phyloP scores from a whole-genome alignment of 2,113 vertebrate genomes.

The Oncorhynchus gorbuscha region DNA sequence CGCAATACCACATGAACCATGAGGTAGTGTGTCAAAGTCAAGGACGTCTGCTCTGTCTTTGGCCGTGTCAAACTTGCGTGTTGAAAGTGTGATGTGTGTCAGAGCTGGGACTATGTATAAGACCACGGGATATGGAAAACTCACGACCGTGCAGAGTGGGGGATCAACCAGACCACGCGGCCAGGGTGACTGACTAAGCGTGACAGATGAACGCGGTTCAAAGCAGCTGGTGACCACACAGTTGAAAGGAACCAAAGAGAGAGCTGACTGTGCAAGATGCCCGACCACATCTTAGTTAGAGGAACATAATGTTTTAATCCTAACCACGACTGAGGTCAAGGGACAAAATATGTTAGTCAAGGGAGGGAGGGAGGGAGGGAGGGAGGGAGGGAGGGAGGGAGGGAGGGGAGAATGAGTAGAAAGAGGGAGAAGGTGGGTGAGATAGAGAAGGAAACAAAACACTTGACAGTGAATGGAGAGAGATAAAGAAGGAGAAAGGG shows the following conservation, averaged over 20 bases:
- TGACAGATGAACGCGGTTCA: too few relatives aligned
- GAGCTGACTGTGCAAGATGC: neutral
- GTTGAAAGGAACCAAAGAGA: too few relatives aligned
- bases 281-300: neutral
- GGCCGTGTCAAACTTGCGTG: neutral
- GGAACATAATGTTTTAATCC: neutral
- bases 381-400: neutral
- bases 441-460: neutral
- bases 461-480: slow-evolving; percentile 6
- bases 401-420: neutral
- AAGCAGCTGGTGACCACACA: too few relatives aligned
- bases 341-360: neutral
- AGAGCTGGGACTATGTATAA: neutral
- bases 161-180: neutral
- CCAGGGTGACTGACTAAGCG: too few relatives aligned
- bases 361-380: neutral
- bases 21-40: neutral
- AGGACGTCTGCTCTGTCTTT: neutral
- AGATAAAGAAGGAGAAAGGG: neutral
- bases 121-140: neutral
- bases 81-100: neutral
- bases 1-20: slow-evolving; percentile 19
- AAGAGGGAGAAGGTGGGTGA: neutral
- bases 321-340: neutral
- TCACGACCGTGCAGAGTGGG: neutral